Conservation (phyloP, 2,113 vertebrate species). For the Nannospalax galili region DNA sequence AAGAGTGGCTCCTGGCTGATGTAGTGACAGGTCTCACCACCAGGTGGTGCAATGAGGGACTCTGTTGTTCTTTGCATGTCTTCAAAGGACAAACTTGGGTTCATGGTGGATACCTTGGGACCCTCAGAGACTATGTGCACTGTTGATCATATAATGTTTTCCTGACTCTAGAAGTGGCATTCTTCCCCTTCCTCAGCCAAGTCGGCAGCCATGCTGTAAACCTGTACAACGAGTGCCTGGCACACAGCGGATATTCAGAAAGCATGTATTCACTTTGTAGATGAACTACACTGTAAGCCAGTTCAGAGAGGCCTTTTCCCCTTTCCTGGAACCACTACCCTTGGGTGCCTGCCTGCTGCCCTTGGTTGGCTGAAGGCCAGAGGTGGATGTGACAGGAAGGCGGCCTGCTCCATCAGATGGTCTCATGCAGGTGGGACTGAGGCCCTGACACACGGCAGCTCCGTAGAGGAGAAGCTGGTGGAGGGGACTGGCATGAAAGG, state of each 20-base stretch:
- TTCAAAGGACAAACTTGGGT: fast-evolving
- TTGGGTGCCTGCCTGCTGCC: neutral
- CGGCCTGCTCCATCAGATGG: neutral
- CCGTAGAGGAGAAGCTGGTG: neutral
- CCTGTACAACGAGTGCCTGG: neutral
- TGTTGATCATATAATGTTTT: neutral
- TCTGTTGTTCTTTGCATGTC: neutral
- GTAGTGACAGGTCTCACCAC: neutral
- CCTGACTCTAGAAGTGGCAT: neutral
- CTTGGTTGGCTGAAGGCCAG: neutral
- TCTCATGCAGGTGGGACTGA: too few species aligned
- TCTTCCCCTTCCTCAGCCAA: neutral
- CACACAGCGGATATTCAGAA: fast-evolving
- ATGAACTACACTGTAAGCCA: fast-evolving
- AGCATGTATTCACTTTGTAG: fast-evolving
- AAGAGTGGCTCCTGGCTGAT: fast-evolving
- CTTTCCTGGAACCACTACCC: neutral
- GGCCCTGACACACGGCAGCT: neutral
- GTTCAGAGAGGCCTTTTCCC: neutral
- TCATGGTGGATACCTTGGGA: fast-evolving
- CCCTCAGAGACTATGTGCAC: fast-evolving
- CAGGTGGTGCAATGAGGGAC: constrained; percentile 30
- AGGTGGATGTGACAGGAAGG: neutral
- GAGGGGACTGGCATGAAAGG: neutral
- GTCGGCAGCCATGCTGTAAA: fast-evolving